Percentiles rank a stretch among this genome's conserved stretches.
These are phyloP conservation scores for Parazoanthus darwini DNA, from an alignment of 92 coral and sea anemone species.

Conservation along the genomic window DNA sequence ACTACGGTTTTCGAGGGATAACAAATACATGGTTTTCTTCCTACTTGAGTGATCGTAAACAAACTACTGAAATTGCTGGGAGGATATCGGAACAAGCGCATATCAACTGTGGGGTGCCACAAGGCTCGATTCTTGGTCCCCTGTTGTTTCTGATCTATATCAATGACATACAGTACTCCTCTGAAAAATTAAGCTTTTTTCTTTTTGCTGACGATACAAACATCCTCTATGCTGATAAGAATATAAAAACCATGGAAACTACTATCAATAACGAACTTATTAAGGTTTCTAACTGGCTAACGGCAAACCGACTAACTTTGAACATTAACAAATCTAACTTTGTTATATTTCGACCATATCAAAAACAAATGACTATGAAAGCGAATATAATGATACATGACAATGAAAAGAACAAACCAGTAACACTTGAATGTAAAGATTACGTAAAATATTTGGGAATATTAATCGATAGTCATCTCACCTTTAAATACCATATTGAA, in stretches of 20 bases:
- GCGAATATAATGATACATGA: not conserved
- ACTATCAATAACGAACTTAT: not conserved
- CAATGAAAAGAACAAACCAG: not conserved
- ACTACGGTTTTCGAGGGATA: not conserved
- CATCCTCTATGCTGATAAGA: too few relatives aligned
- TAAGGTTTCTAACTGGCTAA: slow-evolving; percentile 11
- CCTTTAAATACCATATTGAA: too few relatives aligned
- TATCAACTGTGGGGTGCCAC: too few relatives aligned
- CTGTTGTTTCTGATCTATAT: too few relatives aligned
- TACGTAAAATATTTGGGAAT: not conserved
- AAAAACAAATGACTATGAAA: too few relatives aligned
- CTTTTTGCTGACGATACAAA: too few relatives aligned
- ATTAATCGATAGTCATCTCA: slow-evolving; percentile 7
- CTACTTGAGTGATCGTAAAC: slow-evolving; percentile 14
- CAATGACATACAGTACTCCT: not conserved
- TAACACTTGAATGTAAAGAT: too few relatives aligned
- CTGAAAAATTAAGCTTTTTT: not conserved
- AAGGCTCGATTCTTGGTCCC: too few relatives aligned
- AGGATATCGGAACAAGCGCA: not conserved
- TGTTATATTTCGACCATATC: too few relatives aligned
- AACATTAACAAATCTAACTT: not conserved
- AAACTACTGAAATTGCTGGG: slow-evolving; percentile 12
- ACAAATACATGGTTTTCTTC: not conserved
- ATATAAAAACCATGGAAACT: not conserved
- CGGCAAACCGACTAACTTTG: not conserved